Percentiles rank a stretch among this genome's conserved stretches.
Conservation (phyloP, 2,888 invertebrate species). For the Lamellibrachia columna region DNA sequence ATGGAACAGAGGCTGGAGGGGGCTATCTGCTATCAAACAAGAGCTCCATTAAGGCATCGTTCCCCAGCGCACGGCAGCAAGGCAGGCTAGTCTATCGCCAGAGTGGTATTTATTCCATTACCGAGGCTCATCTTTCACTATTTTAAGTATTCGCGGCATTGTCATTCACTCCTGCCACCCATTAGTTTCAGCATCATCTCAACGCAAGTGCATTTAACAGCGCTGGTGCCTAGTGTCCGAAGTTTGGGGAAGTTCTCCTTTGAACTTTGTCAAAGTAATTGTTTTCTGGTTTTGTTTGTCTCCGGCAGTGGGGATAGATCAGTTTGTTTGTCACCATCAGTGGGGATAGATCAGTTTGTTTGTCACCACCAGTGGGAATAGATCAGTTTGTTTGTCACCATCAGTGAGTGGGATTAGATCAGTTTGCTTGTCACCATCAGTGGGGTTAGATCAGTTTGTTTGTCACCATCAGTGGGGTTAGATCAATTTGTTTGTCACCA, state of each 20-base stretch:
- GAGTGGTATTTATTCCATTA: conserved; percentile 12
- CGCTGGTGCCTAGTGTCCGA: not conserved
- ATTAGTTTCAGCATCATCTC: conserved; percentile 5
- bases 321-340: not conserved
- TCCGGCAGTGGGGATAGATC: not conserved
- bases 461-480: no score
- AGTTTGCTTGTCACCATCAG: no score
- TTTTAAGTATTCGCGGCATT: not conserved
- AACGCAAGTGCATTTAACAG: not conserved
- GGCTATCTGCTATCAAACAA: not conserved
- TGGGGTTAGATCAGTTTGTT: no score
- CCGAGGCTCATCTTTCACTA: not conserved
- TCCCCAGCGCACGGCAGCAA: not conserved
- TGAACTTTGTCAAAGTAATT: conserved; percentile 16
- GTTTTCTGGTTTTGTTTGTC: not conserved
- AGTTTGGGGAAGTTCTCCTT: not conserved
- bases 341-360: no score
- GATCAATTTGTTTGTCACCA: no score
- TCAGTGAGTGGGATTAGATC: no score
- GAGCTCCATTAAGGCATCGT: not conserved
- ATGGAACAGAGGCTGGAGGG: not conserved
- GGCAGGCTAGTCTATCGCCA: not conserved
- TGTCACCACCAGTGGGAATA: no score
- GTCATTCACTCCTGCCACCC: not conserved
- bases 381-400: no score